These are phyloP conservation scores for Leptodactylus fallax DNA, from an alignment of 2,797 vertebrate species.

Conservation along the genomic window DNA sequence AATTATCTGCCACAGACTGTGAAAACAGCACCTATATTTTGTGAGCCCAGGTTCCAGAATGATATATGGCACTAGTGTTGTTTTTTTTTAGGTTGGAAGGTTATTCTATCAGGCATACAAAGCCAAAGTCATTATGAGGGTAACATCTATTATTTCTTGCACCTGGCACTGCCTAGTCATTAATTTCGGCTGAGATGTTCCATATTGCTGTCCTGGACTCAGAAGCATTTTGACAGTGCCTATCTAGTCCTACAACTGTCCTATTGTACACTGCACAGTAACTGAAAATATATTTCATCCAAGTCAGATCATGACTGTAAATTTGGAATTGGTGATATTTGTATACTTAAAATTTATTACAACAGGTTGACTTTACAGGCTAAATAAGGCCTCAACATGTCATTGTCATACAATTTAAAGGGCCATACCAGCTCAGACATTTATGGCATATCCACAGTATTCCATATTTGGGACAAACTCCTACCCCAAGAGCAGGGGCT, in stretches of 20 bases:
- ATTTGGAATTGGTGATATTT: not conserved
- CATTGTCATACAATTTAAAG: not conserved
- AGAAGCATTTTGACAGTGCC: not conserved
- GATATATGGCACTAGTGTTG: not conserved
- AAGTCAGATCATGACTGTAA: not conserved
- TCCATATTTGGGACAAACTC: too few relatives aligned
- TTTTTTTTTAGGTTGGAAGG: conserved; percentile 19
- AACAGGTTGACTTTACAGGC: too few relatives aligned
- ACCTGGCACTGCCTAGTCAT: conserved; percentile 6
- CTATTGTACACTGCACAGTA: not conserved
- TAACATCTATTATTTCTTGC: conserved; percentile 4
- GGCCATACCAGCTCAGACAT: too few relatives aligned
- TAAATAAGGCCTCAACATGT: not conserved
- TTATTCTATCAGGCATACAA: not conserved
- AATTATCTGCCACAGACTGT: conserved; percentile 3
- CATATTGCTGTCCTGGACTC: not conserved
- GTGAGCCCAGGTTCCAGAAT: not conserved
- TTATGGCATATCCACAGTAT: too few relatives aligned
- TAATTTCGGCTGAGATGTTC: not conserved
- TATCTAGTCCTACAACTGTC: not conserved
- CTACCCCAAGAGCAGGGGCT: too few relatives aligned
- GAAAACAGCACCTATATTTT: conserved; percentile 5
- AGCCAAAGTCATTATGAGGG: conserved; percentile 15
- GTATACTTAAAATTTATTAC: not conserved
- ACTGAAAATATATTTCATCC: not conserved